Conservation (phyloP, 2,113 vertebrate species). For the Chiloscyllium plagiosum region DNA sequence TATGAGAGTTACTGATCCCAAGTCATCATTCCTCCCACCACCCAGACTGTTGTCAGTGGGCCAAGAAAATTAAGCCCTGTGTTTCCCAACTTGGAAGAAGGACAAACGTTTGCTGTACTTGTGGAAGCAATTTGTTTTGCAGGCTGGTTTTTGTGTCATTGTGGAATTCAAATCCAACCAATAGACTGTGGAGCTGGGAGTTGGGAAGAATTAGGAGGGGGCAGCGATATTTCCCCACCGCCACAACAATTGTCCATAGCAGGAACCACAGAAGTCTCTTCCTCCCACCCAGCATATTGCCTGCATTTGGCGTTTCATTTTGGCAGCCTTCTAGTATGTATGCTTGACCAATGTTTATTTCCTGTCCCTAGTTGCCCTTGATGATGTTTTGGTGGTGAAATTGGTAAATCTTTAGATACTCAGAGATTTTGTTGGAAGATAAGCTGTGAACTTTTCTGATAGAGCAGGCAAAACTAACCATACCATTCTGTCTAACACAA, state of each 20-base stretch:
- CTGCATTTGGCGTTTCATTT: too few species aligned
- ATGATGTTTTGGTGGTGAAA: not conserved
- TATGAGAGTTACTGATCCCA: not conserved
- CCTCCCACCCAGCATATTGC: too few species aligned
- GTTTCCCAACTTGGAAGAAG: not conserved
- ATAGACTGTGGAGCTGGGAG: not conserved
- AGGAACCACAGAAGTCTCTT: too few species aligned
- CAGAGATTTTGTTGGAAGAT: not conserved
- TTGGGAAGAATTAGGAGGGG: too few species aligned
- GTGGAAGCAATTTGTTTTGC: not conserved
- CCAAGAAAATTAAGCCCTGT: not conserved
- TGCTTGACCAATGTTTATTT: not conserved
- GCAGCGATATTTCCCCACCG: too few species aligned
- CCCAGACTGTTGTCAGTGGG: too few species aligned
- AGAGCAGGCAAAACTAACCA: not conserved
- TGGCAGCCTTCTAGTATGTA: too few species aligned
- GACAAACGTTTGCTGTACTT: not conserved
- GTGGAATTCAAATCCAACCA: not conserved
- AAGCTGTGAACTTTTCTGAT: not conserved
- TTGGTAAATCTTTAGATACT: not conserved
- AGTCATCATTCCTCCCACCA: too few species aligned
- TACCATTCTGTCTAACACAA: not conserved
- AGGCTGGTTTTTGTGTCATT: not conserved
- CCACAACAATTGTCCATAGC: too few species aligned
- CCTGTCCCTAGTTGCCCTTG: not conserved